These are phyloP conservation scores for Lycorma delicatula DNA, from an alignment of 1,140 invertebrate species.

Conservation along the genomic window DNA sequence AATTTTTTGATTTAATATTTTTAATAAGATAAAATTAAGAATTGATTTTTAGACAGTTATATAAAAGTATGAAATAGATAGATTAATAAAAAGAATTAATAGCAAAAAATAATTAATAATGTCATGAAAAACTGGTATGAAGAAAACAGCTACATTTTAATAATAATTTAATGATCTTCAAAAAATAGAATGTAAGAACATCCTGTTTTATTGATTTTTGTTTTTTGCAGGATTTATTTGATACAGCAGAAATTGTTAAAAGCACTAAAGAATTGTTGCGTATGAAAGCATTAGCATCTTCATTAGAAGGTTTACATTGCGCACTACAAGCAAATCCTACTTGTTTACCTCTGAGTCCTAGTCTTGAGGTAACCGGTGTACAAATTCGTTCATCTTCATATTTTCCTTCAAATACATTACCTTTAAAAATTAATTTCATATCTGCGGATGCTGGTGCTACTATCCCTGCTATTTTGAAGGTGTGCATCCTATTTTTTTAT, in stretches of 20 bases:
- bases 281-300: constrained; percentile 53
- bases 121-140: too few species aligned
- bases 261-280: constrained; percentile 72
- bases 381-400: constrained; percentile 80
- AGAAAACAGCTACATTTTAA: too few species aligned
- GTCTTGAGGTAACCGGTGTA: constrained; percentile 68
- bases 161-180: too few species aligned
- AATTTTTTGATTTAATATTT: too few species aligned
- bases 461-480: constrained; percentile 92
- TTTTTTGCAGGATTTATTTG: constrained; percentile 52
- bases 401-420: constrained; percentile 93
- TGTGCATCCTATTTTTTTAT: too few species aligned
- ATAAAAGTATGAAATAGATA: too few species aligned
- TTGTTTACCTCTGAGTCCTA: constrained; percentile 78
- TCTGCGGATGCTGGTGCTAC: constrained; percentile 66
- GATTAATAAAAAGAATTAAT: too few species aligned
- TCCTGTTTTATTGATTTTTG: constrained; percentile 14
- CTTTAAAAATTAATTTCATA: constrained; percentile 88
- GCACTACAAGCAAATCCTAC: constrained; percentile 51
- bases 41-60: too few species aligned
- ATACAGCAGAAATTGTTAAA: constrained; percentile 78
- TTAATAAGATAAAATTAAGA: too few species aligned
- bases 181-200: too few species aligned
- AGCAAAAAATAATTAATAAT: too few species aligned
- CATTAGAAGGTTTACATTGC: constrained; percentile 55